phyloP scores from a whole-genome alignment of 2,888 invertebrate species.

The Pycnomerus fuliginosus region DNA sequence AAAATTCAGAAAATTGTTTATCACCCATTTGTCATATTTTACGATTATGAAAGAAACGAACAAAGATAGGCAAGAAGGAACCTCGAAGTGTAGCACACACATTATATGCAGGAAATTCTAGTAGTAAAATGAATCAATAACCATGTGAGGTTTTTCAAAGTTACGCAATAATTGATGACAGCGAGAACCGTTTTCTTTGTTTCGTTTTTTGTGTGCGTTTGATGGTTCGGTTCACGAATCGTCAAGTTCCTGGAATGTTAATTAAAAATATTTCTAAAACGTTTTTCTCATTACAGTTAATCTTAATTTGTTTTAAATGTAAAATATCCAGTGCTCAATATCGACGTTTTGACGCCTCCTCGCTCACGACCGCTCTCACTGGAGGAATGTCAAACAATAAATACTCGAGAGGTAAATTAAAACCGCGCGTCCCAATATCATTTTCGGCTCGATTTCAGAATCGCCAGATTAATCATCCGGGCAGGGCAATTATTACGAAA shows the following conservation, averaged over 20 bases:
- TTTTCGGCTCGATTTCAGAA: slow-evolving; percentile 31
- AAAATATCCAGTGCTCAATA: slow-evolving; percentile 27
- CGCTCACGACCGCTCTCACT: slow-evolving; percentile 26
- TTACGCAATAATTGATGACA: slow-evolving; percentile 12
- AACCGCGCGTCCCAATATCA: slow-evolving; percentile 20
- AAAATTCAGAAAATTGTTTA: too few relatives aligned
- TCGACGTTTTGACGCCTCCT: slow-evolving; percentile 30
- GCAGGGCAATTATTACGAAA: slow-evolving; percentile 39
- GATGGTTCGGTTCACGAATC: slow-evolving; percentile 14
- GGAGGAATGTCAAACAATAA: neutral
- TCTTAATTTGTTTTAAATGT: slow-evolving; percentile 30
- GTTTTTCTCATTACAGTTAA: slow-evolving; percentile 27
- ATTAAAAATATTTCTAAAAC: slow-evolving; percentile 26
- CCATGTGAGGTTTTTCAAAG: too few relatives aligned
- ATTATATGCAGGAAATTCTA: too few relatives aligned
- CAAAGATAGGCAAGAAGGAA: too few relatives aligned
- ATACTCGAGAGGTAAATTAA: too few relatives aligned
- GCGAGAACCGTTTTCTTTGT: slow-evolving; percentile 16
- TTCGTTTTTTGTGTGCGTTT: slow-evolving; percentile 16
- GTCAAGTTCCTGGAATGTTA: slow-evolving; percentile 21
- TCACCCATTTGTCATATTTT: too few relatives aligned
- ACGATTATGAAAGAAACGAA: too few relatives aligned
- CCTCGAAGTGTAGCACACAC: too few relatives aligned
- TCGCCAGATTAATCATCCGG: slow-evolving; percentile 37
- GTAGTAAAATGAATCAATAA: too few relatives aligned